Evolutionary conservation across 2,113 vertebrate species (phyloP).

Genomic region (Alouatta palliata): DNA sequence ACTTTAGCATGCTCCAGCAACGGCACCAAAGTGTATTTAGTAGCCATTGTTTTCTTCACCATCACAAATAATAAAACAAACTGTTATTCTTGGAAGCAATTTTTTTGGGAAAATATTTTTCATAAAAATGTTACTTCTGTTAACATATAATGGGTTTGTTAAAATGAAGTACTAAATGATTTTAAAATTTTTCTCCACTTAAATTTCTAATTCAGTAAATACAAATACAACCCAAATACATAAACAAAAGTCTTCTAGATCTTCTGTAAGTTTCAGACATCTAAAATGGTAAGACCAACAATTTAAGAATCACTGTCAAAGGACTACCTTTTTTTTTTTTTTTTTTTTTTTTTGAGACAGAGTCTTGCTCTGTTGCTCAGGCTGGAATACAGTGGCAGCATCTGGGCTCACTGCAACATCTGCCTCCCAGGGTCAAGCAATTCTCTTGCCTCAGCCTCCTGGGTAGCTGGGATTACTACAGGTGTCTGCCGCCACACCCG

Average conservation of each 20-base stretch:
- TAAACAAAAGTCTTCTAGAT: neutral
- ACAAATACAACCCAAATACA: neutral
- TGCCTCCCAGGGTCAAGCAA: no score
- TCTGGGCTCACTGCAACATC: no score
- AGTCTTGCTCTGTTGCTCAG: no score
- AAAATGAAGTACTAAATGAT: constrained; percentile 13
- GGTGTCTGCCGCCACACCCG: no score
- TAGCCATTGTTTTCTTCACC: neutral
- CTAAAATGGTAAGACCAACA: constrained; percentile 27
- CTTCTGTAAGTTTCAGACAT: constrained; percentile 38
- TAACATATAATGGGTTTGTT: neutral
- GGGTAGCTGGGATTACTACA: no score
- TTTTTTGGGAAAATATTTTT: neutral
- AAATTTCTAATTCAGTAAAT: constrained; percentile 27
- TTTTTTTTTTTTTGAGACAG: no score
- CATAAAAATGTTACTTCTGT: neutral
- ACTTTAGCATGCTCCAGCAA: neutral
- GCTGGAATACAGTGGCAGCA: no score
- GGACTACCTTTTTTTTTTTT: neutral
- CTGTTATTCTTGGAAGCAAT: neutral
- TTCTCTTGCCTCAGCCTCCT: no score
- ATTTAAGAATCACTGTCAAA: constrained; percentile 49
- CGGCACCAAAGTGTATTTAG: neutral
- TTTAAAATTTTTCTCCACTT: neutral
- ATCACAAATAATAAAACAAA: constrained; percentile 37